A percentile compares a stretch with the other conserved stretches of the same genome.
Conservation (phyloP, 2,113 vertebrate species). For the Aviceda subcristata region DNA sequence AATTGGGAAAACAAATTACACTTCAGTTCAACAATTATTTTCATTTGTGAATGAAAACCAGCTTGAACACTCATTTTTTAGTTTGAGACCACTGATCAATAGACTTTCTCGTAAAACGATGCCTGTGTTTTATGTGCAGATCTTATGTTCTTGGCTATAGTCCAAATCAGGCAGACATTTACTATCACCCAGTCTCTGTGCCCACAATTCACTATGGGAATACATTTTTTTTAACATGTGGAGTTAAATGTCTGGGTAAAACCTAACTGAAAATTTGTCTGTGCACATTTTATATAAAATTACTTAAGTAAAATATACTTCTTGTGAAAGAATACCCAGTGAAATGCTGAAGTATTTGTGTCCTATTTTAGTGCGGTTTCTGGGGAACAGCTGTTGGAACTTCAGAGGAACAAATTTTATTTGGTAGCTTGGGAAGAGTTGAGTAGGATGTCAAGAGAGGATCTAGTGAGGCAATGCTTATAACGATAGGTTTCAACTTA, state of each 20-base stretch:
- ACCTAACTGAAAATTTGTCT: background rate
- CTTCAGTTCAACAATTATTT: background rate
- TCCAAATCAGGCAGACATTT: background rate
- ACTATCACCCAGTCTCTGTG: background rate
- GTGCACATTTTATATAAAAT: background rate
- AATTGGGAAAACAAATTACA: background rate
- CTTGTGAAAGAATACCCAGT: background rate
- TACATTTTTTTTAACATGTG: background rate
- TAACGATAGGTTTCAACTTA: background rate
- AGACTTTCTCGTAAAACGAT: background rate
- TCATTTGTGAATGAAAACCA: background rate
- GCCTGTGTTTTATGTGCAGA: background rate
- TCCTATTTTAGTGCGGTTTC: background rate
- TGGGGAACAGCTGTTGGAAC: background rate
- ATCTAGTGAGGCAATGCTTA: background rate
- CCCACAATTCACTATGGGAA: background rate
- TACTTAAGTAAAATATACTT: background rate
- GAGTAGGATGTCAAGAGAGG: background rate
- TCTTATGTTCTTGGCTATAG: background rate
- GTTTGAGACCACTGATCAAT: background rate
- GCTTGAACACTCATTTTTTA: background rate
- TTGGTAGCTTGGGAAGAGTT: background rate
- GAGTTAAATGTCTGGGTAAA: background rate
- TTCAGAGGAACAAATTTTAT: background rate
- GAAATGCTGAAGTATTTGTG: background rate